A percentile compares a stretch with the other conserved stretches of the same genome.
These are phyloP conservation scores for Xyrauchen texanus DNA, from an alignment of 2,113 vertebrate species.

Conservation along the genomic window DNA sequence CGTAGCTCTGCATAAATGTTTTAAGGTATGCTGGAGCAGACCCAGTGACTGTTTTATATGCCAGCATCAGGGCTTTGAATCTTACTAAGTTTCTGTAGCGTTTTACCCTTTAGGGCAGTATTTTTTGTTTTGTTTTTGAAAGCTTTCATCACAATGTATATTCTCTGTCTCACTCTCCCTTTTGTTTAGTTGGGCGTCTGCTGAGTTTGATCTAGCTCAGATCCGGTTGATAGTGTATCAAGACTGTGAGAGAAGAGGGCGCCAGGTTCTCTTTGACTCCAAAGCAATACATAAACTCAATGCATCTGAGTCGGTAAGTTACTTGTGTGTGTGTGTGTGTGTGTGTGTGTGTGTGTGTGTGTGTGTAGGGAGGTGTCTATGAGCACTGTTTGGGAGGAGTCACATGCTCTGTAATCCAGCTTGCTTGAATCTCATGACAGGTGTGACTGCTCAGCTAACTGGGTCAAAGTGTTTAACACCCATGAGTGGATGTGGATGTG, in stretches of 20 bases:
- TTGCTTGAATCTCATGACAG: conserved; percentile 56
- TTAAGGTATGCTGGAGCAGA: too few species aligned
- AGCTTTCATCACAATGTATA: neutral
- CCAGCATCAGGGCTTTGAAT: too few species aligned
- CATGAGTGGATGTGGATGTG: conserved; percentile 1
- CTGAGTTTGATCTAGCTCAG: conserved; percentile 82
- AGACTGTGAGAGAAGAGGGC: conserved; percentile 85
- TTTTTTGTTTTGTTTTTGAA: neutral
- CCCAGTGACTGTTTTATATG: too few species aligned
- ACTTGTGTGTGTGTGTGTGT: neutral
- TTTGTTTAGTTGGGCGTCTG: conserved; percentile 78
- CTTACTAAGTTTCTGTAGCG: too few species aligned
- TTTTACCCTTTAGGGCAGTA: too few species aligned
- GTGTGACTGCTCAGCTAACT: conserved; percentile 52
- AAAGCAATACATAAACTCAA: conserved; percentile 80
- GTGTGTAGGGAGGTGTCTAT: neutral
- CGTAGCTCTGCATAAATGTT: too few species aligned
- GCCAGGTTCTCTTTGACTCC: conserved; percentile 88
- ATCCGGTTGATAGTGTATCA: conserved; percentile 88
- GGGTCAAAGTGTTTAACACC: conserved; percentile 45
- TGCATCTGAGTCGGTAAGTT: conserved; percentile 35
- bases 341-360: conserved; percentile 24
- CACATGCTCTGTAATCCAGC: conserved; percentile 53
- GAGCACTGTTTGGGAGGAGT: conserved; percentile 45
- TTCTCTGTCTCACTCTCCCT: neutral